phyloP scores from a whole-genome alignment of 2,113 vertebrate genomes.

The Dicaeum eximium region DNA sequence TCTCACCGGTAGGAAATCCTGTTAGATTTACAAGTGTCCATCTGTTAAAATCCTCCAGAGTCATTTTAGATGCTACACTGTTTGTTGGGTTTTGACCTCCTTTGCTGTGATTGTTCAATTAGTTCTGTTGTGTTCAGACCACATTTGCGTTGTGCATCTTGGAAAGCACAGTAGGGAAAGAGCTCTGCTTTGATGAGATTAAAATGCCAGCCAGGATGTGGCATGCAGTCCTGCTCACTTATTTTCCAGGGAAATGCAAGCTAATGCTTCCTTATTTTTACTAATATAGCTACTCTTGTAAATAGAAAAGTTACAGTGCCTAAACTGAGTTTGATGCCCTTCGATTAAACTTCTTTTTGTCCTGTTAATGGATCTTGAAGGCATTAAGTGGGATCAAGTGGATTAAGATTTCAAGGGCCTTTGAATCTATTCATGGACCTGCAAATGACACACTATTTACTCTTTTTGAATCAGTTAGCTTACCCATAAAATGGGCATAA shows the following conservation, averaged over 20 bases:
- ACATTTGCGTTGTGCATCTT: conserved; percentile 29
- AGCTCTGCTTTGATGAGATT: conserved; percentile 3
- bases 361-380: conserved; percentile 44
- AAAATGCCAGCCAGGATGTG: conserved; percentile 39
- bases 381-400: conserved; percentile 36
- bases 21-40: conserved; percentile 79
- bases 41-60: conserved; percentile 75
- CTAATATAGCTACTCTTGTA: neutral
- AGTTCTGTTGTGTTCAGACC: conserved; percentile 55
- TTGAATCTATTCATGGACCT: conserved; percentile 12
- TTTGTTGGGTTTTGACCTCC: conserved; percentile 74
- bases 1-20: conserved; percentile 77
- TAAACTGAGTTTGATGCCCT: neutral
- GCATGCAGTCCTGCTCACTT: neutral
- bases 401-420: conserved; percentile 45
- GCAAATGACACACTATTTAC: conserved; percentile 8
- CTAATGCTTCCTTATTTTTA: conserved; percentile 13
- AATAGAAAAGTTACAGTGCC: neutral
- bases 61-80: conserved; percentile 63
- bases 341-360: conserved; percentile 18
- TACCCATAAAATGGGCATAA: neutral
- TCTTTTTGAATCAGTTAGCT: neutral
- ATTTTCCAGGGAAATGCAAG: conserved; percentile 14
- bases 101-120: conserved; percentile 74
- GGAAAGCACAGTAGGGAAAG: conserved; percentile 10